A percentile compares a stretch with the other conserved stretches of the same genome.
phyloP scores from a whole-genome alignment of 2,113 vertebrate genomes.

The Dasyprocta punctata region DNA sequence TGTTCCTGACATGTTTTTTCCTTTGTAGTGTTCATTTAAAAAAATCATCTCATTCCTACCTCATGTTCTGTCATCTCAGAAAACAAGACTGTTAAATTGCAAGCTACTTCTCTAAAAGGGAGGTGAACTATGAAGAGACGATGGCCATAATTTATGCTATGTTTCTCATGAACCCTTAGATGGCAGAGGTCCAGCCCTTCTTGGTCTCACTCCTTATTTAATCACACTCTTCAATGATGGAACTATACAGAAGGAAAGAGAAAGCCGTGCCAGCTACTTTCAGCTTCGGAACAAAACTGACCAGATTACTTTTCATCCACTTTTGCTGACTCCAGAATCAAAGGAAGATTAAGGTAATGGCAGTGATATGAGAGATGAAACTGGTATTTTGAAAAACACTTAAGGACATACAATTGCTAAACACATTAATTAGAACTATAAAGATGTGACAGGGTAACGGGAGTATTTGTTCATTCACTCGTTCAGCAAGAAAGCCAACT shows the following conservation, averaged over 20 bases:
- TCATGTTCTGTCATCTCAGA: not conserved
- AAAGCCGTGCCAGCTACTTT: not conserved
- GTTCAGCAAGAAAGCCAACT: not conserved
- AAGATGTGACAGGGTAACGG: not conserved
- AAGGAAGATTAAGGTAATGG: not conserved
- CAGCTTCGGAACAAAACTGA: not conserved
- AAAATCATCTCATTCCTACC: not conserved
- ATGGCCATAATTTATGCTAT: not conserved
- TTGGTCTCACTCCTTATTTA: not conserved
- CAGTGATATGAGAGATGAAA: not conserved
- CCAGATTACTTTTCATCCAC: not conserved
- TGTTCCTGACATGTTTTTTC: not conserved
- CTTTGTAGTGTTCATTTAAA: not conserved
- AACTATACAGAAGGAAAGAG: not conserved
- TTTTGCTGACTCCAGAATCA: not conserved
- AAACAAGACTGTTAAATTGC: not conserved
- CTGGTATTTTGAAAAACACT: not conserved
- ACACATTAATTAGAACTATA: not conserved
- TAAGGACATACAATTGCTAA: not conserved
- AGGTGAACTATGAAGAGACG: not conserved
- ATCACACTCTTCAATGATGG: not conserved
- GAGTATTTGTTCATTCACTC: not conserved
- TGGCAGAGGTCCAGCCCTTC: not conserved
- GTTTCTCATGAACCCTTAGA: not conserved
- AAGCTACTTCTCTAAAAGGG: not conserved